Evolutionary conservation across 53 echinoderm and acorn worm species (phyloP), one percentile per base, ranked within the genome.

Genomic region (Henricia sp.): DNA sequence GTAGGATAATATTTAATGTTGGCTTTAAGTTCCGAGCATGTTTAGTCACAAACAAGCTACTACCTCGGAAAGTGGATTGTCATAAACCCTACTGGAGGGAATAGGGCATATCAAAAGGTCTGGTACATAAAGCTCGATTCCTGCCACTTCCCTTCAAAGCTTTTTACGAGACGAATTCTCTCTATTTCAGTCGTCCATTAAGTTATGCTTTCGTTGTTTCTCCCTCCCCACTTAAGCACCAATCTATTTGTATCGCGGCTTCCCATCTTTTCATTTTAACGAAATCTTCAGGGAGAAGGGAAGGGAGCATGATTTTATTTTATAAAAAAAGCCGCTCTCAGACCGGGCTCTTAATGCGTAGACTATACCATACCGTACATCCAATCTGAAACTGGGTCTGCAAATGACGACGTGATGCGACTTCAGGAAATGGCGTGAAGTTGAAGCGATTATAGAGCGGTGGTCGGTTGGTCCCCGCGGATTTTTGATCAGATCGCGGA

Each of bases 401-500:
- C 80, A 80, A 80, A 80, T 80, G 80, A 64, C 62, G 80, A 80
- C 33, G 42, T 25, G 52, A 57, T 36, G 44, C 26, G 80, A 64
- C 64, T 80, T 10, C 80, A 80, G 80, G 80, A 80, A 80, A 80
- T 48, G 50, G 80, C 48, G 24, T 48, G 41, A 80, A 80, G 44
- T 62, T 80, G 38, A 62, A 34, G 63, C 52, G 72, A 72, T 52
- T 48, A 80, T 64, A 46, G 48, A 12, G 23, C 25, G 29, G 27
- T 3, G 55, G 20, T 19, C 24, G 57, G 35, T 20, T 25, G 55
- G 8, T 32, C 77, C 80, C 63, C 20, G 42, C 29, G 80, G 80
- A 80, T 80, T 35, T n/a, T 21, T 57, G 80, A 60, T 80, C 63
- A 63, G 80, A 80, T 80, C 80, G 80, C 57, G 46, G n/a, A n/a